Evolutionary conservation across 2,797 vertebrate species (phyloP).

Genomic region (Hafferia zeledoni): DNA sequence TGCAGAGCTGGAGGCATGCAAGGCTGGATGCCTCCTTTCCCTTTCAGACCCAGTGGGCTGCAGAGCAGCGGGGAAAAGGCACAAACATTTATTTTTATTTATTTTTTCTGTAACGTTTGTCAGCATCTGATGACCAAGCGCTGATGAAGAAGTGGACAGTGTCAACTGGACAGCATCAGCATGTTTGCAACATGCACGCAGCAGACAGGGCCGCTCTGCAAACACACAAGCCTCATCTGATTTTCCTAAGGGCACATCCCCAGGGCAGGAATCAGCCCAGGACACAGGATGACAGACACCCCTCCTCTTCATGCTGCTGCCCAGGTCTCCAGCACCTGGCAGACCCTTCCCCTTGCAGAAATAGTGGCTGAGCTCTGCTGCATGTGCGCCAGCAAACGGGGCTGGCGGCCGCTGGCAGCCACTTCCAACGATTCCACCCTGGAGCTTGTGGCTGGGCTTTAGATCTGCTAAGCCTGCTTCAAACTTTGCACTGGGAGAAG

Average conservation of each 20-base stretch:
- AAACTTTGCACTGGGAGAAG: slow-evolving; percentile 59
- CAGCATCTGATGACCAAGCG: neutral
- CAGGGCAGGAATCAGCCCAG: neutral
- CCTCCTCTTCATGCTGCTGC: neutral
- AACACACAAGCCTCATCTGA: neutral
- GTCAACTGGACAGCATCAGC: neutral
- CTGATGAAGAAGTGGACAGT: neutral
- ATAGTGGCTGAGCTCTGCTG: neutral
- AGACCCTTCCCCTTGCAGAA: neutral
- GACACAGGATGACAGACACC: neutral
- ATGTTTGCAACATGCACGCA: rapidly evolving
- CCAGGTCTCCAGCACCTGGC: neutral
- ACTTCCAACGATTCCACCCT: neutral
- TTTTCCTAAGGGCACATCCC: neutral
- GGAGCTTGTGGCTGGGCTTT: slow-evolving; percentile 40
- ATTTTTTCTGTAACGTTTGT: neutral
- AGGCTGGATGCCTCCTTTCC: neutral
- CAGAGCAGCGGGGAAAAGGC: rapidly evolving
- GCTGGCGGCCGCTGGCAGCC: neutral
- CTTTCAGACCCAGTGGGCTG: neutral
- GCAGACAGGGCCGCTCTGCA: neutral
- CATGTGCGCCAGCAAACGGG: rapidly evolving
- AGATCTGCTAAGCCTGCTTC: slow-evolving; percentile 49
- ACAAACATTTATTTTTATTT: neutral
- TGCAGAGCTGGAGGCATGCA: rapidly evolving